These are phyloP conservation scores for Desoria tigrina DNA, from an alignment of 2,888 invertebrate genomes.

Conservation along the genomic window DNA sequence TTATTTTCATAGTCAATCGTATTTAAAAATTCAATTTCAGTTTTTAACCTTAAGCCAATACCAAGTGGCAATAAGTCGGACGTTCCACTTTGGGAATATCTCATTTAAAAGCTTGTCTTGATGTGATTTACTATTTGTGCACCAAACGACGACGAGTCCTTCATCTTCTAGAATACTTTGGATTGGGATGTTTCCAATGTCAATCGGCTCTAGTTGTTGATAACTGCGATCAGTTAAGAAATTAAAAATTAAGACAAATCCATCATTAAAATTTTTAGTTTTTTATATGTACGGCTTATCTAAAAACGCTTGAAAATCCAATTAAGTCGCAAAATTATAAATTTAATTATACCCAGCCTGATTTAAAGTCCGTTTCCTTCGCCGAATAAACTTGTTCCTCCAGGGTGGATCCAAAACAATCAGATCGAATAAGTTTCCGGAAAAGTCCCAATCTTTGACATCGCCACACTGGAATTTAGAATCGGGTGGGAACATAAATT, in stretches of 20 bases:
- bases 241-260: too few species aligned
- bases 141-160: constrained; percentile 83
- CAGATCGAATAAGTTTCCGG: constrained; percentile 69
- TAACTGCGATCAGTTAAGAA: constrained; percentile 63
- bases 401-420: constrained; percentile 93
- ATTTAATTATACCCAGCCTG: constrained; percentile 5
- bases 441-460: constrained; percentile 59
- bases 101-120: constrained; percentile 65
- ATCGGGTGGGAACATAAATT: constrained; percentile 65
- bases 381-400: constrained; percentile 90
- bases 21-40: too few species aligned
- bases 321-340: constrained; percentile 19
- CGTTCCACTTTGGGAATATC: constrained; percentile 78
- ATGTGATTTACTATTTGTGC: constrained; percentile 75
- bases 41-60: constrained; percentile 86
- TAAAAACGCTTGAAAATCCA: neutral
- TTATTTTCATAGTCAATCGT: too few species aligned
- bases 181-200: constrained; percentile 72
- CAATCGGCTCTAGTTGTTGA: constrained; percentile 63
- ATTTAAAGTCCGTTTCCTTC: constrained; percentile 65
- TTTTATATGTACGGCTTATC: neutral
- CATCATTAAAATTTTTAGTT: too few species aligned
- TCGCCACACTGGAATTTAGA: constrained; percentile 70
- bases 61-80: constrained; percentile 72
- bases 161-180: constrained; percentile 63